Evolutionary conservation across 2,888 invertebrate genomes (phyloP), one percentile per base, ranked within the genome.

Genomic region (Proisotoma minuta): DNA sequence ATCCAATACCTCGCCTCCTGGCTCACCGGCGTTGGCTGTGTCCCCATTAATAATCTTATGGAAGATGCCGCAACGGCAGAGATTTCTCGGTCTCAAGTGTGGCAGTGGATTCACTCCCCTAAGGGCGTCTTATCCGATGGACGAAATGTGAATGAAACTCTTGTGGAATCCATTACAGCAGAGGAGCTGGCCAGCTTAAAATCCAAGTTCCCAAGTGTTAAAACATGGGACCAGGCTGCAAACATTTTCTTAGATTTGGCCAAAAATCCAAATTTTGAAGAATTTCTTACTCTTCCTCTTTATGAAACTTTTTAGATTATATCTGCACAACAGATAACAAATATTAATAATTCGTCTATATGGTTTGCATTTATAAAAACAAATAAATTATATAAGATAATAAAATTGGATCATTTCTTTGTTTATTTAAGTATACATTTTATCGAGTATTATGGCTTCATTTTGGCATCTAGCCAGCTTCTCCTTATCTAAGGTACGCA

Each of bases 61-160:
- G 69, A 69, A 40, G 69, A 69, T 47, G 64, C 69, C n/a, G 69
- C 69, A 26, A 69, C 69, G 2, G 69, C 69, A 12, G 69, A 69
- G 59, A 67, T 69, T 40, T 65, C 65, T 52, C 53, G 69, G 39
- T 66, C 64, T 57, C 66, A 67, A 52, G 53, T 69, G 1, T 69
- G 69, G 69, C 69, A 69, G 39, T 67, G 67, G 61, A 66, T 67
- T 57, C 60, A 69, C 22, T 69, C 69, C 3, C 29, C 57, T 4
- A 65, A 57, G n/a, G 69, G 69, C 2, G 50, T 65, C 18, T 48
- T 69, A 15, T 61, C 60, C n/a, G 69, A 69, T 49, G 69, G 69
- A 1, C 40, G 66, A 4, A 69, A 69, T 39, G 63, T 69, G 12
- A 61, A 65, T 1, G 56, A 53, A 12, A 63, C 62, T 8, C 49